Evolutionary conservation across 2,888 invertebrate genomes (phyloP), one percentile per base, ranked within the genome.

Genomic region (Pheosia gnoma): DNA sequence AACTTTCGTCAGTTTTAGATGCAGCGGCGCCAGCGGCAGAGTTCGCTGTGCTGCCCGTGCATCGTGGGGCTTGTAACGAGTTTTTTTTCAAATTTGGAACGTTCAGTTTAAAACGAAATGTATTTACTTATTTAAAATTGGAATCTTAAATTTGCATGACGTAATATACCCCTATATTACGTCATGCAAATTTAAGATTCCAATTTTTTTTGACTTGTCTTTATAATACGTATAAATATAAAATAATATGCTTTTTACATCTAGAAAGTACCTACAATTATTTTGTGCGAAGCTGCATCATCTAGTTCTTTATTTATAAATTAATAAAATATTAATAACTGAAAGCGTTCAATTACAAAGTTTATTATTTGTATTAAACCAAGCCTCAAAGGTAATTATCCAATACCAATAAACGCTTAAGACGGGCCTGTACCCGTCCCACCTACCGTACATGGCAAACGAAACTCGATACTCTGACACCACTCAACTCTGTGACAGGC

Each of bases 1-100:
- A 90, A 90, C 82, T 88, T 89, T 89, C 84, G 87, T 80, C 85
- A 81, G 83, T 84, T 85, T 83, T 81, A 81, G 83, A 80, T 74
- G 75, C 80, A 79, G 7, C 80, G 79, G 7, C 39, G 39, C n/a
- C 11, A 38, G 25, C 79, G 78, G 66, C 71, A 61, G 66, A 65
- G 80, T 76, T 79, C 68, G 75, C 72, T 67, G 67, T 60, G 62
- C 63, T 66, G 63, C 66, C 71, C 79, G 78, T 79, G 78, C 71
- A 76, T 64, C 72, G 79, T 84, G 84, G 84, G 83, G 82, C 84
- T 85, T 85, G 84, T 76, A 76, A 86, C 75, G 79, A 80, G 84
- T 81, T 85, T 88, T 74, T 84, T 77, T 74, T 82, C 75, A 77
- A 84, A 84, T 84, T 84, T 56, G 41, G 56, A 56, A 41, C 56